Conservation (phyloP, 2,888 invertebrate genomes). For the Neocrepidodera transversa region DNA sequence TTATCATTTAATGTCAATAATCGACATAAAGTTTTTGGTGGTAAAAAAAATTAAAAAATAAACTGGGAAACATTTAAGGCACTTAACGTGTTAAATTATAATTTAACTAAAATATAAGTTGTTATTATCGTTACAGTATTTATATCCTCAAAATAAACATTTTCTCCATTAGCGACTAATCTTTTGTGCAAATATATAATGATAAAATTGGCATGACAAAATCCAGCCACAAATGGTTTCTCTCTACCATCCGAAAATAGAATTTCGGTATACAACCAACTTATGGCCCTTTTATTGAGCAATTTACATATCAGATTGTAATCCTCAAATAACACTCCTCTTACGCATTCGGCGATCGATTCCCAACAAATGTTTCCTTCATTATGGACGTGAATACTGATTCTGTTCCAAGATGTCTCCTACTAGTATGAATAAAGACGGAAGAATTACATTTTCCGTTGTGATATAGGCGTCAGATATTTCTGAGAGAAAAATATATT, state of each 20-base stretch:
- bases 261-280: constrained; percentile 1
- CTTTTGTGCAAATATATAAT: constrained; percentile 4
- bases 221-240: background rate
- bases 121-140: no score
- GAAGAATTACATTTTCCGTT: background rate
- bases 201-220: background rate
- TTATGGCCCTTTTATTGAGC: constrained; percentile 22
- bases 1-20: no score
- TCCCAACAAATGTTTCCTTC: constrained; percentile 18
- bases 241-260: constrained; percentile 10
- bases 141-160: constrained; percentile 5
- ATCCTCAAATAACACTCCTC: constrained; percentile 49
- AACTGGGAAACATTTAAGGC: no score
- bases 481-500: background rate
- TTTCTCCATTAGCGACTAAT: constrained; percentile 3
- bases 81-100: no score
- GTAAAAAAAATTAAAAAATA: no score
- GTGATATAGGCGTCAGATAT: background rate
- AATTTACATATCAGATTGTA: constrained; percentile 48
- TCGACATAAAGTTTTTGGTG: no score
- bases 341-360: constrained; percentile 47
- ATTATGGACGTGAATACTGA: constrained; percentile 23
- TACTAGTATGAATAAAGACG: background rate
- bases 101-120: no score
- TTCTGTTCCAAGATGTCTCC: background rate